These are phyloP conservation scores for Microtus oregoni DNA, from an alignment of 2,113 vertebrate genomes.

Conservation along the genomic window DNA sequence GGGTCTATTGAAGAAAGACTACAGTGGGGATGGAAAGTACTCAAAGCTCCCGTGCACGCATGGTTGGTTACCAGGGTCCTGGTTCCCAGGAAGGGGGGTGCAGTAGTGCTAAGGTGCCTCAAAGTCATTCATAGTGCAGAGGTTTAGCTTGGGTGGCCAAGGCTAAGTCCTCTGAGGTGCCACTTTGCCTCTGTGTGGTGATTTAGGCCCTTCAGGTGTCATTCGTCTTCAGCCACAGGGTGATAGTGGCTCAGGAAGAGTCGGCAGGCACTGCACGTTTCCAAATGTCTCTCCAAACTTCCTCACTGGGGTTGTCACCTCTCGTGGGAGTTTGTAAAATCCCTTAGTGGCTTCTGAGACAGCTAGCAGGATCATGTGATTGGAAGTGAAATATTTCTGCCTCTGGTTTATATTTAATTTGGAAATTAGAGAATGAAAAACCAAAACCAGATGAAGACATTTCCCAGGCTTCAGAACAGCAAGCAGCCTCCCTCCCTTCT, in stretches of 20 bases:
- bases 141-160: not conserved
- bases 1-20: too few relatives aligned
- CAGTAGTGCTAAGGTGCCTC: too few relatives aligned
- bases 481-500: not conserved
- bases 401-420: not conserved
- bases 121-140: not conserved
- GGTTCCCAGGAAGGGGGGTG: too few relatives aligned
- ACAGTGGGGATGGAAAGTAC: too few relatives aligned
- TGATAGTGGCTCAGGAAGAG: not conserved
- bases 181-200: not conserved
- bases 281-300: constrained; percentile 16
- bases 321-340: not conserved
- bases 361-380: not conserved
- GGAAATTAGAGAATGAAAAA: not conserved
- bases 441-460: not conserved
- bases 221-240: not conserved
- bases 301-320: not conserved
- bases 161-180: not conserved
- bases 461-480: not conserved
- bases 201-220: not conserved
- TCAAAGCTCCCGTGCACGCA: too few relatives aligned
- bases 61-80: too few relatives aligned
- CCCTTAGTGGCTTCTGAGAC: constrained; percentile 18
- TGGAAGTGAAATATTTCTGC: constrained; percentile 13
- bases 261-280: not conserved